phyloP scores from a whole-genome alignment of 2,113 vertebrate species.

The Hypanus sabinus region DNA sequence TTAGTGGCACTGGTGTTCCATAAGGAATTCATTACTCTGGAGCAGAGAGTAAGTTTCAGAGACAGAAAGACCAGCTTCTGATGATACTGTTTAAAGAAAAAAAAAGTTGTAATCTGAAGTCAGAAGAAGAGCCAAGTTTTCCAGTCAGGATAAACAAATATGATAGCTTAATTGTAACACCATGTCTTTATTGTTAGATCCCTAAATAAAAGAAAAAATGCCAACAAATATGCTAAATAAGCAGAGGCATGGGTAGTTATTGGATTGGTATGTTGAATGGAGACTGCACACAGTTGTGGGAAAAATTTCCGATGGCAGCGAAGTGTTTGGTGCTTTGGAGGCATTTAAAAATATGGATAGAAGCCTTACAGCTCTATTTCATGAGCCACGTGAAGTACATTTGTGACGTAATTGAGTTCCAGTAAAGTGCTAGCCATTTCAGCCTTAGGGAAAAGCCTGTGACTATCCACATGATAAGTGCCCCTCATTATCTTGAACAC shows the following conservation, averaged over 20 bases:
- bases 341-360: neutral
- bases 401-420: neutral
- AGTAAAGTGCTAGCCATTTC: neutral
- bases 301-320: neutral
- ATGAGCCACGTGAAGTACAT: neutral
- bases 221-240: neutral
- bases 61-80: no score
- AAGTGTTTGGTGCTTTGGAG: neutral
- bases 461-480: no score
- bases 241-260: neutral
- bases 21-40: neutral
- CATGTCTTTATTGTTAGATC: neutral
- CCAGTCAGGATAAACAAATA: neutral
- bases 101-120: no score
- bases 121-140: neutral
- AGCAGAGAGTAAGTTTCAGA: neutral
- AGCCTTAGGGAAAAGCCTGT: no score
- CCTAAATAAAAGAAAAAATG: neutral
- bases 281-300: neutral
- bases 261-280: neutral
- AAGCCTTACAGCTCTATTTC: neutral
- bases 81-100: no score
- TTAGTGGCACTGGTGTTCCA: neutral
- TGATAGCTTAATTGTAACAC: neutral
- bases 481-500: no score